Evolutionary conservation across 2,888 invertebrate genomes (phyloP).

Genomic region (Acronicta alni): DNA sequence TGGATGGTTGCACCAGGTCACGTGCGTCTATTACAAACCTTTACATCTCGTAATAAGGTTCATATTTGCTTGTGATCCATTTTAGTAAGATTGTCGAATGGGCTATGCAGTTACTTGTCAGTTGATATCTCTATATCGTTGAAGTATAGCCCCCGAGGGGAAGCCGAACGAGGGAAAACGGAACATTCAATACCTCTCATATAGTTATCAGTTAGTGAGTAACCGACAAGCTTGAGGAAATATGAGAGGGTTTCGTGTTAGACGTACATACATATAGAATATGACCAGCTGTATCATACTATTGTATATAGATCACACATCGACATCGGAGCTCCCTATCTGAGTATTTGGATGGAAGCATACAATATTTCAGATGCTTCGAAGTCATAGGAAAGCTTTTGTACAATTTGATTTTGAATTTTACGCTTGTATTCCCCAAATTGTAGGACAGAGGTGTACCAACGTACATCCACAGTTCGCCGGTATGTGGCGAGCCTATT

Average conservation of each 20-base stretch:
- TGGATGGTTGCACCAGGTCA: slow-evolving; percentile 27
- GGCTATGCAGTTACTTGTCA: slow-evolving; percentile 48
- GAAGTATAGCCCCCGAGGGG: slow-evolving; percentile 53
- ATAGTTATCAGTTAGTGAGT: slow-evolving; percentile 48
- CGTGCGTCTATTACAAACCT: slow-evolving; percentile 12
- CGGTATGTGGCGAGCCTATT: too few relatives aligned
- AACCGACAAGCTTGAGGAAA: slow-evolving; percentile 22
- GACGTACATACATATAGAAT: not conserved
- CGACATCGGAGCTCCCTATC: not conserved
- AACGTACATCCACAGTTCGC: too few relatives aligned
- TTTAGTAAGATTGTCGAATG: slow-evolving; percentile 19
- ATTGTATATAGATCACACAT: too few relatives aligned
- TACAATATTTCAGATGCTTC: not conserved
- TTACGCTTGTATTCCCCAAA: too few relatives aligned
- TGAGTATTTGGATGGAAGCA: not conserved
- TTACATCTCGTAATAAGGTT: slow-evolving; percentile 23
- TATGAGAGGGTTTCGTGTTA: slow-evolving; percentile 5
- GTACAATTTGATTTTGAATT: not conserved
- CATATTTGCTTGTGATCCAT: slow-evolving; percentile 16
- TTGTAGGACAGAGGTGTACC: too few relatives aligned
- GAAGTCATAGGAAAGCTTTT: not conserved
- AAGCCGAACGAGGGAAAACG: slow-evolving; percentile 45
- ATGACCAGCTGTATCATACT: not conserved
- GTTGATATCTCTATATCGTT: slow-evolving; percentile 51
- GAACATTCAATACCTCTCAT: slow-evolving; percentile 59